A percentile compares a stretch with the other conserved stretches of the same genome.
Conservation (phyloP, 2,113 vertebrate genomes). For the Heterotilapia buettikoferi region DNA sequence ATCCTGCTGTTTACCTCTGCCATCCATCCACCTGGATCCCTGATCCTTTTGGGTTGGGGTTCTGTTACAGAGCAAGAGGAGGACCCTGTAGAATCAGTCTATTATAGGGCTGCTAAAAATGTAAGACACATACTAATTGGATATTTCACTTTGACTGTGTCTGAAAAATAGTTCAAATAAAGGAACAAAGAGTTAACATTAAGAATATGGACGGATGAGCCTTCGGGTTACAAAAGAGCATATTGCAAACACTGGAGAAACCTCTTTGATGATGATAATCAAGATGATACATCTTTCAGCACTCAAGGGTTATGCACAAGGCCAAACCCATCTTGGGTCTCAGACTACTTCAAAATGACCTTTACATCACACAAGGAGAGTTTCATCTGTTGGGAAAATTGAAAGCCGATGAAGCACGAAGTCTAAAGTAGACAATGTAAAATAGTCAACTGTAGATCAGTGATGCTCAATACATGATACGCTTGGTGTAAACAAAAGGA, state of each 20-base stretch:
- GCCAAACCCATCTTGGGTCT: constrained; percentile 3
- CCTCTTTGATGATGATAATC: constrained; percentile 11
- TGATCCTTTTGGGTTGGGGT: background rate
- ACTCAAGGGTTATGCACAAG: constrained; percentile 4
- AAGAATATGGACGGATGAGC: background rate
- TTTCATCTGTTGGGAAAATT: background rate
- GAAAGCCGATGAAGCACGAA: background rate
- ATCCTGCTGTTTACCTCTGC: background rate
- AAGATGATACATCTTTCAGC: constrained; percentile 1
- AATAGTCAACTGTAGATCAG: background rate
- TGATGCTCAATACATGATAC: background rate
- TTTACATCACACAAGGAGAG: constrained; percentile 18
- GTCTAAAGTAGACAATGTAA: background rate
- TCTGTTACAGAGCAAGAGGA: background rate
- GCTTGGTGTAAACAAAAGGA: background rate
- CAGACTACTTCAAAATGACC: constrained; percentile 12
- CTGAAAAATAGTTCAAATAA: background rate
- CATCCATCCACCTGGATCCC: background rate
- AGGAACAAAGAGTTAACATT: background rate
- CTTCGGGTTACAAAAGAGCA: background rate
- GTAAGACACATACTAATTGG: background rate
- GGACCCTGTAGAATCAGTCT: background rate
- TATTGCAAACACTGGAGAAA: background rate
- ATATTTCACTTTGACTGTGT: background rate
- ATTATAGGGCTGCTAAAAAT: background rate